Percentiles rank a stretch among this genome's conserved stretches.
These are phyloP conservation scores for Agonum fuliginosum DNA, from an alignment of 2,888 invertebrate genomes.

Conservation along the genomic window DNA sequence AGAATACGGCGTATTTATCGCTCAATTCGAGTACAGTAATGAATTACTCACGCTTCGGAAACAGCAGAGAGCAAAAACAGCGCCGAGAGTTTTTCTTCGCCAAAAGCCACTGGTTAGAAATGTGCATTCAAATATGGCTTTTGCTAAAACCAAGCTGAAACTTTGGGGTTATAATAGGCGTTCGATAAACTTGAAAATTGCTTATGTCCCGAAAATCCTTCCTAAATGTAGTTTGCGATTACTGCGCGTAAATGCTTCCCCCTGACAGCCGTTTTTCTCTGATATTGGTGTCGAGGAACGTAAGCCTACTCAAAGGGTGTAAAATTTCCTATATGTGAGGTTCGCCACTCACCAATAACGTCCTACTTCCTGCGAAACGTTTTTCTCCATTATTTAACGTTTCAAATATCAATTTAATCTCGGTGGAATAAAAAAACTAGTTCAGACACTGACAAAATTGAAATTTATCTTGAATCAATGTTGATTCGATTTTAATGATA, in stretches of 20 bases:
- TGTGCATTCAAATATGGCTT: conserved; percentile 33
- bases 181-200: conserved; percentile 36
- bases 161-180: conserved; percentile 1
- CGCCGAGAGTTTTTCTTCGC: conserved; percentile 26
- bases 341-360: not conserved
- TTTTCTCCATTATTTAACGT: conserved; percentile 37
- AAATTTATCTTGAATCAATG: conserved; percentile 24
- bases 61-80: conserved; percentile 11
- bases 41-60: conserved; percentile 45
- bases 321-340: conserved; percentile 45
- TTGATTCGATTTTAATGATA: conserved; percentile 32
- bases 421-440: conserved; percentile 5
- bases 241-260: conserved; percentile 33
- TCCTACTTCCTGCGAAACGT: not conserved
- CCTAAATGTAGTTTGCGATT: conserved; percentile 49
- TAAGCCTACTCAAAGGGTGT: conserved; percentile 46
- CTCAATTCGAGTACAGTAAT: conserved; percentile 30
- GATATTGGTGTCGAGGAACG: conserved; percentile 41
- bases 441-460: not conserved
- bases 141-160: not conserved
- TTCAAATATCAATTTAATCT: conserved; percentile 45
- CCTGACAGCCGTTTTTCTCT: conserved; percentile 19
- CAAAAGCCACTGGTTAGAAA: conserved; percentile 24
- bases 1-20: conserved; percentile 33
- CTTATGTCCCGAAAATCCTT: conserved; percentile 38